Conservation (phyloP, 2,113 vertebrate species). For the Crotalus tigris region DNA sequence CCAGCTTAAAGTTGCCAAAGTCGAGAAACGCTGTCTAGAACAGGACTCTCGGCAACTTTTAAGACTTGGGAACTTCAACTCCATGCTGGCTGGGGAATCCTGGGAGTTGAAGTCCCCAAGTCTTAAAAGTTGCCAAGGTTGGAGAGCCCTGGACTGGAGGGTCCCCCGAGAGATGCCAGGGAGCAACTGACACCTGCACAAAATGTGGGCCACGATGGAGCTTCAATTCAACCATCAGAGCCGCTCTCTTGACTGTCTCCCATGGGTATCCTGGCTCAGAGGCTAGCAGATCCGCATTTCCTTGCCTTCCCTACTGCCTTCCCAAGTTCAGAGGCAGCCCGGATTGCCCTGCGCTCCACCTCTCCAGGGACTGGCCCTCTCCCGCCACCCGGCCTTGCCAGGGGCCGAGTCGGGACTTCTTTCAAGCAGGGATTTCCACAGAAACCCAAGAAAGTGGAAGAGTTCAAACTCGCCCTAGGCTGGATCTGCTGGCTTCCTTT, state of each 20-base stretch:
- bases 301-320: background rate
- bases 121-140: background rate
- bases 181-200: background rate
- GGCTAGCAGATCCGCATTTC: rapidly evolving
- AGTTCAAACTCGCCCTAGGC: background rate
- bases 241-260: background rate
- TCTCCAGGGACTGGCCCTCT: background rate
- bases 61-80: too few species aligned
- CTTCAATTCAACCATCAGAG: background rate
- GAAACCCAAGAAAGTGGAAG: background rate
- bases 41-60: too few species aligned
- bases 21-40: background rate
- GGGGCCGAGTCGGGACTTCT: background rate
- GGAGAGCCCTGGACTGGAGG: background rate
- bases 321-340: too few species aligned
- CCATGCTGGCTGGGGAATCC: too few species aligned
- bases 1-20: background rate
- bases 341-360: background rate
- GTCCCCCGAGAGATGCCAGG: background rate
- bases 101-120: too few species aligned
- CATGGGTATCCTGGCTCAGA: background rate
- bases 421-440: background rate
- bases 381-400: background rate
- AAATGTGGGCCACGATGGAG: background rate
- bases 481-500: background rate